A percentile compares a stretch with the other conserved stretches of the same genome.
Conservation (phyloP, 2,888 invertebrate genomes). For the Peribatodes rhomboidaria region DNA sequence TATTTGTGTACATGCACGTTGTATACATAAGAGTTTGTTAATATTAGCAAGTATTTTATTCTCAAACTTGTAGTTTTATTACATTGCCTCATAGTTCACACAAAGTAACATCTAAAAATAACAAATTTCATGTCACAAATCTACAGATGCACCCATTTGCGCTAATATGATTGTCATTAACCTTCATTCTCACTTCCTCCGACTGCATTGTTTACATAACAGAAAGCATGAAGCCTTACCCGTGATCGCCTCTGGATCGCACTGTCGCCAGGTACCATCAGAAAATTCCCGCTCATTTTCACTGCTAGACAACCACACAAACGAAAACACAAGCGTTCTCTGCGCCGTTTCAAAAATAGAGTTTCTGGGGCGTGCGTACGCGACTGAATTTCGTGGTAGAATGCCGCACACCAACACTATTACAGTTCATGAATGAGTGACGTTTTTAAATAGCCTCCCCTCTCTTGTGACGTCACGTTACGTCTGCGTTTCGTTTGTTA, state of each 20-base stretch:
- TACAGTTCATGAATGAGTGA: conserved; percentile 82
- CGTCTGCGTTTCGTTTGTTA: conserved; percentile 72
- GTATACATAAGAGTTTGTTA: not conserved
- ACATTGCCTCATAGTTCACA: not conserved
- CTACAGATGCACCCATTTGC: conserved; percentile 1
- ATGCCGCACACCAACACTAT: conserved; percentile 55
- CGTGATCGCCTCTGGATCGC: conserved; percentile 74
- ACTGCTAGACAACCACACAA: conserved; percentile 53
- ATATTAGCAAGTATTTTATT: not conserved
- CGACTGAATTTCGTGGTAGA: conserved; percentile 66
- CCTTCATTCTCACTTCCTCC: conserved; percentile 23
- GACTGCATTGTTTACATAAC: conserved; percentile 34
- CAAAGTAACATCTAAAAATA: conserved; percentile 17
- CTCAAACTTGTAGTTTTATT: not conserved
- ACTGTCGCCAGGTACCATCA: conserved; percentile 80
- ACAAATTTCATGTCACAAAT: not conserved
- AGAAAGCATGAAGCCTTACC: conserved; percentile 66
- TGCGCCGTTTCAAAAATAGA: conserved; percentile 57
- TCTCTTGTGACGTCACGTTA: conserved; percentile 64
- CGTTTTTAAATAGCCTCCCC: conserved; percentile 76
- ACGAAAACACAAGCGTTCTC: conserved; percentile 56
- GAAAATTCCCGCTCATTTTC: conserved; percentile 83
- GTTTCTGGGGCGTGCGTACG: conserved; percentile 70
- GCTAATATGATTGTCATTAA: conserved; percentile 30
- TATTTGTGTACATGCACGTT: not conserved